A percentile compares a stretch with the other conserved stretches of the same genome.
These are phyloP conservation scores for Cryptoblepharus egeriae DNA, from an alignment of 2,797 vertebrate genomes.

Conservation along the genomic window DNA sequence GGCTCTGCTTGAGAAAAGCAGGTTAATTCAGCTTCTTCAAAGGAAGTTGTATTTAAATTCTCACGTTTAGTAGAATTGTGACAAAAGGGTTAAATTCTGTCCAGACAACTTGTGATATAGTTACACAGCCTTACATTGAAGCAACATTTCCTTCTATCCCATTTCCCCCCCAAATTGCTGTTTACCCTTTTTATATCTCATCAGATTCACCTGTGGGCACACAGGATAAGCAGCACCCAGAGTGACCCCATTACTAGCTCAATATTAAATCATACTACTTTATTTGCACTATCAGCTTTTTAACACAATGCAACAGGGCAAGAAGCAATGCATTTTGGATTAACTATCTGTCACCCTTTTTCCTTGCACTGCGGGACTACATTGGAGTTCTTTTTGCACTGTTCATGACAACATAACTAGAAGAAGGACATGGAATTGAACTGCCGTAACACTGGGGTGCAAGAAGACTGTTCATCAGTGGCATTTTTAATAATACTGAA, in stretches of 20 bases:
- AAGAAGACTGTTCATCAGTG: not conserved
- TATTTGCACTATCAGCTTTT: slow-evolving; percentile 22
- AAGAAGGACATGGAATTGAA: not conserved
- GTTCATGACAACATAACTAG: not conserved
- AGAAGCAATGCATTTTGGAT: slow-evolving; percentile 10
- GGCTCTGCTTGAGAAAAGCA: not conserved
- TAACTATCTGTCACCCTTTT: slow-evolving; percentile 8
- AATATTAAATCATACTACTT: slow-evolving; percentile 32
- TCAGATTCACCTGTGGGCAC: slow-evolving; percentile 34
- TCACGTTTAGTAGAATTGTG: not conserved
- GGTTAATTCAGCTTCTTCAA: not conserved
- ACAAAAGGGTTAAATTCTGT: not conserved
- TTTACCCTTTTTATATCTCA: slow-evolving; percentile 30
- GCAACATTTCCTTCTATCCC: slow-evolving; percentile 8
- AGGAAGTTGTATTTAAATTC: not conserved
- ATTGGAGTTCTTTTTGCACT: not conserved
- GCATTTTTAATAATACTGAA: not conserved
- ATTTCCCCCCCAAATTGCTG: slow-evolving; percentile 3
- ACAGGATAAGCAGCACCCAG: slow-evolving; percentile 16
- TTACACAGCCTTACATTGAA: not conserved
- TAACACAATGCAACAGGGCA: slow-evolving; percentile 22
- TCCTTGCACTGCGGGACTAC: not conserved
- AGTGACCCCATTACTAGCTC: slow-evolving; percentile 23
- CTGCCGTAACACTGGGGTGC: not conserved
- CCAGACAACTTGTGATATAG: not conserved